Base-by-base conservation (phyloP, 2,888 invertebrate species). In the Phaedon cochleariae region DNA sequence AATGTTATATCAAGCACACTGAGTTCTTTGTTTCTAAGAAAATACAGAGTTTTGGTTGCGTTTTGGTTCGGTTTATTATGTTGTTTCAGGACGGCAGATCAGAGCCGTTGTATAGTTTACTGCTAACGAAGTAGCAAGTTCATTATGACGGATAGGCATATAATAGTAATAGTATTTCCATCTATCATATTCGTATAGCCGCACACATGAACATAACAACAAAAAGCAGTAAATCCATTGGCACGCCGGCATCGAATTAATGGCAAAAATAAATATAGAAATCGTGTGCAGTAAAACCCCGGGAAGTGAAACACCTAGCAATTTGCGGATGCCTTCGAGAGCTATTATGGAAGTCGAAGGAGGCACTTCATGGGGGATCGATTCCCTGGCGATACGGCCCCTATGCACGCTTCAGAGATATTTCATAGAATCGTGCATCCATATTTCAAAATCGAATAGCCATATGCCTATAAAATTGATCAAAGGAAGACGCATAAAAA, bases 201-300 rank as follows among this genome's bases (percentile, higher is more conserved):
- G 26, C 26, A 26, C 7, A 26, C 26, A 41, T n/a, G 15, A 15
- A 9, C 41, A 2, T 41, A 41, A 41, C 3, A 41, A 41, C 41
- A n/a, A n/a, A 26, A 45, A 7, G 41, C 2, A 4, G n/a, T 54
- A 21, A 55, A 41, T 41, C 9, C 26, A 26, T 17, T 17, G 22
- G 22, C 37, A 45, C 7, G 37, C 34, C 45, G 17, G 57, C 26
- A 45, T 2, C n/a, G 26, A 41, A 57, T 17, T 45, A 45, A 57
- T 57, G 45, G 18, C 57, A 18, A 22, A 48, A 57, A 45, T 57
- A 57, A 57, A 57, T 57, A 57, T n/a, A 45, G 57, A 29, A 26
- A 57, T 57, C 57, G 57, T 57, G 57, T 57, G 45, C 26, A 57
- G 45, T 57, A 57, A 57, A 57, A 57, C 57, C 57, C 57, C 10